Conservation (phyloP, 2,888 invertebrate species). For the Melikaiella ostensackeni region DNA sequence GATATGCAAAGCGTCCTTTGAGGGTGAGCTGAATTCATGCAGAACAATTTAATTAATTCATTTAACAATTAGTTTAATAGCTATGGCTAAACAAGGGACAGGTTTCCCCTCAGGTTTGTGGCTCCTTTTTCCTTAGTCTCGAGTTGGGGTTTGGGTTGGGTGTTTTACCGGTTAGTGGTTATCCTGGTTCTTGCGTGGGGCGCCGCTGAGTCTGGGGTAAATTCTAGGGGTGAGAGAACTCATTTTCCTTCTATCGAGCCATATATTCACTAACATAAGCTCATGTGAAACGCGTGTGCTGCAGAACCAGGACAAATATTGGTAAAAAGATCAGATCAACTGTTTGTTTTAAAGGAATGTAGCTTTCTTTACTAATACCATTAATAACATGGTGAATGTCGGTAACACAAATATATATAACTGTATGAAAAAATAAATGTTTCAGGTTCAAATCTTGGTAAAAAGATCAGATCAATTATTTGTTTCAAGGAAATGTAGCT, state of each 20-base stretch:
- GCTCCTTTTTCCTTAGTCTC: neutral
- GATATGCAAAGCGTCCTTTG: neutral
- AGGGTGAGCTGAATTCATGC: neutral
- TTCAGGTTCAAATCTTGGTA: neutral
- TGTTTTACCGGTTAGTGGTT: constrained; percentile 46
- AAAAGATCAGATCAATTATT: neutral
- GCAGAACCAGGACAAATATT: neutral
- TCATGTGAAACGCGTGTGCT: neutral
- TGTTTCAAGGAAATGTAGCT: neutral
- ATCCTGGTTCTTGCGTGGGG: constrained; percentile 52
- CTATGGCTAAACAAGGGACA: neutral
- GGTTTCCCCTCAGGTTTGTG: neutral
- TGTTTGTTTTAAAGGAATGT: neutral
- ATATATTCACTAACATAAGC: neutral
- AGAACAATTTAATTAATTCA: constrained; percentile 26
- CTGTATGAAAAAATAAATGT: too few species aligned
- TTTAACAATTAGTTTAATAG: constrained; percentile 3
- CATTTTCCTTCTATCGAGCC: constrained; percentile 45
- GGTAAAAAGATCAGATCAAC: neutral
- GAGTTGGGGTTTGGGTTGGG: constrained; percentile 14
- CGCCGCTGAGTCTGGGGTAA: constrained; percentile 63
- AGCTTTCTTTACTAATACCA: too few species aligned
- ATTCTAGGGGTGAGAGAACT: constrained; percentile 61
- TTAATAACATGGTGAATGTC: too few species aligned
- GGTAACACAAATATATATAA: too few species aligned